Evolutionary conservation across 2,113 vertebrate species (phyloP).

Genomic region (Capreolus pygargus): DNA sequence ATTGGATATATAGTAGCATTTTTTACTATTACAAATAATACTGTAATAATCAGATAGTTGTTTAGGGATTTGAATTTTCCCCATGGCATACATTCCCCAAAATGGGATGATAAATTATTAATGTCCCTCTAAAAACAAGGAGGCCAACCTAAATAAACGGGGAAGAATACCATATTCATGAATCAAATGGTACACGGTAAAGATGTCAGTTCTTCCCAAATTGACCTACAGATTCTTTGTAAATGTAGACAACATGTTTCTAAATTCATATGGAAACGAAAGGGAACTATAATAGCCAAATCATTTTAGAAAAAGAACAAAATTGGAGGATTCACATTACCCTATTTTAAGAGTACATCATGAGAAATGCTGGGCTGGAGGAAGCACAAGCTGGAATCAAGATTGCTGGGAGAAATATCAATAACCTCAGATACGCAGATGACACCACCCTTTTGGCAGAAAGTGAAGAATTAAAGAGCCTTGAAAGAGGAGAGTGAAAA

Average conservation of each 20-base stretch:
- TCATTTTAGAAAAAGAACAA: background rate
- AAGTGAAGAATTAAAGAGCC: background rate
- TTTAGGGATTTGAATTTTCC: background rate
- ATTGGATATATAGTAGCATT: background rate
- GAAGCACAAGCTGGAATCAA: background rate
- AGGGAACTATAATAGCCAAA: background rate
- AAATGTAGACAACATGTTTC: background rate
- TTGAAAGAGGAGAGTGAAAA: background rate
- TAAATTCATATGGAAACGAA: background rate
- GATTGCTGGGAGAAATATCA: background rate
- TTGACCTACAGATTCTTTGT: background rate
- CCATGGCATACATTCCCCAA: background rate
- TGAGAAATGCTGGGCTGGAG: background rate
- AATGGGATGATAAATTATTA: background rate
- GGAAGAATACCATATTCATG: background rate
- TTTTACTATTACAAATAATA: background rate
- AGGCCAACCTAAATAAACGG: background rate
- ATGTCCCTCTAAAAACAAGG: background rate
- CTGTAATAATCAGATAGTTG: background rate
- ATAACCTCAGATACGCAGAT: background rate
- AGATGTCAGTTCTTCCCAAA: background rate
- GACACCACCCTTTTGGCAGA: background rate
- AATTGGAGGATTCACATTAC: background rate
- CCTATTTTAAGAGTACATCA: background rate
- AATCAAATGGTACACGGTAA: background rate